Evolutionary conservation across 2,113 vertebrate species (phyloP), one percentile per base, ranked within the genome.

Genomic region (Actenoides hombroni): DNA sequence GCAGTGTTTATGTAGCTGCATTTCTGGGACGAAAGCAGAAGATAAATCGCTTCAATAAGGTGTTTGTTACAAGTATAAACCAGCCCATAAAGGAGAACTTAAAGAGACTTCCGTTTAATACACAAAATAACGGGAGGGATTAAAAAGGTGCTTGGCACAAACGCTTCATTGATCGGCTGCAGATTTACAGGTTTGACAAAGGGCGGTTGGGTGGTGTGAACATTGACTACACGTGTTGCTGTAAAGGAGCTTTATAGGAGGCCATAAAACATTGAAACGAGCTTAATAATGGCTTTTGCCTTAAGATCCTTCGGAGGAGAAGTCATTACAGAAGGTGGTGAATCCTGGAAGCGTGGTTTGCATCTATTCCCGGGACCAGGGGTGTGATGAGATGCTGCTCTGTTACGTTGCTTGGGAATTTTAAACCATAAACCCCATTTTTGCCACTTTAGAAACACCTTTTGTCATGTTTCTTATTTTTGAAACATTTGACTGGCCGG

Each of bases 241-340:
- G 70, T 16, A 13, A 24, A 81, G 48, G 57, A 90, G 75, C 88
- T 90, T 95, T 64, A 64, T 60, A 53, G 69, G 17, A 13, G 79
- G 65, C 83, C 44, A 44, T 89, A 90, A 92, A 88, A 77, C 13
- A 15, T 18, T 69, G 79, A 76, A 96, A 90, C 54, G 44, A 93
- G 90, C 49, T 92, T 64, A 60, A 42, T 61, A 61, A 73, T 60
- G 60, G 53, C 63, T 69, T 90, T 69, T 88, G 70, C 59, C 33
- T 2, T 60, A 0, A 1, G 71, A 60, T 82, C 42, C 56, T 75
- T 46, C 42, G 56, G 95, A 75, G 29, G 12, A 2, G 18, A 8
- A 24, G 65, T 48, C 2, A 0, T 35, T 64, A 16, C 25, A 37
- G 88, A 33, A 48, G 44, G 80, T 40, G 29, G 35, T 10, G 39